phyloP scores from a whole-genome alignment of 2,113 vertebrate genomes.

The Leptosomus discolor region DNA sequence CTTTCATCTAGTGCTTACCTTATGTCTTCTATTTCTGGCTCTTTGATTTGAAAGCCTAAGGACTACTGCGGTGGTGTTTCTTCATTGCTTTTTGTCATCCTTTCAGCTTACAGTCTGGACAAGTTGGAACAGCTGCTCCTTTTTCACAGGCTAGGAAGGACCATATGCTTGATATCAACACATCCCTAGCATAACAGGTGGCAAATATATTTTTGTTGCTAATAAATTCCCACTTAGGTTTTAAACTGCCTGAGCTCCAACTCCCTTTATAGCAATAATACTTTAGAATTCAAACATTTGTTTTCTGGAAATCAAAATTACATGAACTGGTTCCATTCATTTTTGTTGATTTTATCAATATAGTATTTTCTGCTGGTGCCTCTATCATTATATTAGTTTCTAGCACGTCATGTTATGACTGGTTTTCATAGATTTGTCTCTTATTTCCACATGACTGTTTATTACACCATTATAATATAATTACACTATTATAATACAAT shows the following conservation, averaged over 20 bases:
- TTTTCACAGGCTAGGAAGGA: not conserved
- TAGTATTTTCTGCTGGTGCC: not conserved
- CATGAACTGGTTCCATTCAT: not conserved
- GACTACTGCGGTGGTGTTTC: not conserved
- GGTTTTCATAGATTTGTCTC: not conserved
- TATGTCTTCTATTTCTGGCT: not conserved
- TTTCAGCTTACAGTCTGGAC: not conserved
- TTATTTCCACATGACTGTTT: not conserved
- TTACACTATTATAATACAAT: not conserved
- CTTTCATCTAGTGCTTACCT: not conserved
- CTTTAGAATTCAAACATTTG: not conserved
- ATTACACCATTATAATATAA: not conserved
- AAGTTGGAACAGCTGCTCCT: not conserved
- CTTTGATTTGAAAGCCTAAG: not conserved
- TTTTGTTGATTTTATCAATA: not conserved
- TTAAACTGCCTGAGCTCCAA: not conserved
- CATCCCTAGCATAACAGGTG: not conserved
- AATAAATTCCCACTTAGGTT: constrained; percentile 13
- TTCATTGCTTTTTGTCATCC: not conserved
- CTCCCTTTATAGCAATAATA: not conserved
- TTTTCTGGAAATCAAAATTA: not conserved
- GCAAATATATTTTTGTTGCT: constrained; percentile 6
- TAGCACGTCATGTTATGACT: not conserved
- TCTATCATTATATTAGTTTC: not conserved
- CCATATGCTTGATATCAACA: not conserved